Base-by-base conservation (phyloP, 2,113 vertebrate genomes). In the Corynorhinus townsendii region DNA sequence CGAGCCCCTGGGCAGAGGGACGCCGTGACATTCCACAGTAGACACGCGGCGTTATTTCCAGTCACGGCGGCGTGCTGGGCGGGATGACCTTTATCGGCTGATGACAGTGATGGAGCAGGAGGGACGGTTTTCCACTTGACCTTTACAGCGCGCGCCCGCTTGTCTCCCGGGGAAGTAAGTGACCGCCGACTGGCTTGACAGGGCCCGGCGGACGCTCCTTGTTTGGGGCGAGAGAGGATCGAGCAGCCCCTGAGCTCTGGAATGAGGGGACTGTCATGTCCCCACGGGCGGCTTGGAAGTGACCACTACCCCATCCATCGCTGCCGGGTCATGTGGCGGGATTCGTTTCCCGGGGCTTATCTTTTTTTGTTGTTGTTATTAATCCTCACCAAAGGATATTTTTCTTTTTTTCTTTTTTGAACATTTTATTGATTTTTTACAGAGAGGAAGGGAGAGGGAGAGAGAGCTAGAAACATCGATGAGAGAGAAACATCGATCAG, bases 71-170 rank as follows among this genome's bases (percentile, higher is more conserved):
- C 95, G 49, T 94, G 89, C 76, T 95, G 92, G 47, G 73, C 86
- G 62, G 92, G 92, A 86, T 98, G 98, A 98, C 98, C 98, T 98
- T 99, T 98, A 97, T 40, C 64, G 84, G 75, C 40, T 69, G 91
- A 95, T 92, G 97, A 96, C 92, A 92, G 22, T 97, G 97, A 98
- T 96, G 91, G 95, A 98, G 95, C 35, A 28, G 97, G 98, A 98
- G 96, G 97, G 97, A 98, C 95, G 49, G 89, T 98, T 98, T 98
- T 98, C 98, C 96, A 95, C 95, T 98, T 98, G 98, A 98, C 98
- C 98, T 98, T 98, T 98, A 64, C 86, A 76, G 79, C 77, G 93
- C 97, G 96, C 7, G 85, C 89, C 98, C 8, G 83, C 91, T 97
- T 97, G 90, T 96, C 87, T 95, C 84, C 59, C 95, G 87, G 95